Percentiles rank a stretch among this genome's conserved stretches.
Conservation (phyloP, 2,888 invertebrate species). For the Tenthredo notha region DNA sequence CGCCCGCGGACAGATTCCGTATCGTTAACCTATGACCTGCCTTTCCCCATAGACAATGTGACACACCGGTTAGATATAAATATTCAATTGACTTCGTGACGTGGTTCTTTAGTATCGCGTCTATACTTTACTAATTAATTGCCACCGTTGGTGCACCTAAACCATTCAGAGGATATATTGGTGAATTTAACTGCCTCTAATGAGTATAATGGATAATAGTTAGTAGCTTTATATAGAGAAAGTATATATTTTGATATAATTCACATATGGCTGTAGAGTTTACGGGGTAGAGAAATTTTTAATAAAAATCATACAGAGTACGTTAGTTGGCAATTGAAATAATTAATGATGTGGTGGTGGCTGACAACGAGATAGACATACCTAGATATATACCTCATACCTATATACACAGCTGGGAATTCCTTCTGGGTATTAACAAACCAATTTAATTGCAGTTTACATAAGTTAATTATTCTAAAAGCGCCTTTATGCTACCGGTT, state of each 20-base stretch:
- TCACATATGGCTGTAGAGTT: background rate
- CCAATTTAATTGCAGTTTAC: constrained; percentile 50
- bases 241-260: background rate
- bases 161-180: background rate
- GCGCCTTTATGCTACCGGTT: constrained; percentile 29
- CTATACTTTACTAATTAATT: constrained; percentile 64
- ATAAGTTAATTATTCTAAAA: constrained; percentile 49
- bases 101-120: constrained; percentile 62
- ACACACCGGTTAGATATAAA: constrained; percentile 66
- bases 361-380: background rate
- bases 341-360: background rate
- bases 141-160: constrained; percentile 55
- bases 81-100: constrained; percentile 71
- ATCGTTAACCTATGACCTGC: constrained; percentile 69
- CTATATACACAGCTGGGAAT: background rate
- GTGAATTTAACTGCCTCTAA: background rate
- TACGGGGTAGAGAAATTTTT: background rate
- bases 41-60: constrained; percentile 66
- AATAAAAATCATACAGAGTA: background rate
- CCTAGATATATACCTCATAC: background rate
- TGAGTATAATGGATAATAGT: background rate
- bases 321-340: background rate
- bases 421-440: constrained; percentile 39
- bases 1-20: constrained; percentile 66
- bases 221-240: background rate